Percentiles rank a stretch among this genome's conserved stretches.
Conservation (phyloP, 2,113 vertebrate species). For the Erpornis zantholeuca region DNA sequence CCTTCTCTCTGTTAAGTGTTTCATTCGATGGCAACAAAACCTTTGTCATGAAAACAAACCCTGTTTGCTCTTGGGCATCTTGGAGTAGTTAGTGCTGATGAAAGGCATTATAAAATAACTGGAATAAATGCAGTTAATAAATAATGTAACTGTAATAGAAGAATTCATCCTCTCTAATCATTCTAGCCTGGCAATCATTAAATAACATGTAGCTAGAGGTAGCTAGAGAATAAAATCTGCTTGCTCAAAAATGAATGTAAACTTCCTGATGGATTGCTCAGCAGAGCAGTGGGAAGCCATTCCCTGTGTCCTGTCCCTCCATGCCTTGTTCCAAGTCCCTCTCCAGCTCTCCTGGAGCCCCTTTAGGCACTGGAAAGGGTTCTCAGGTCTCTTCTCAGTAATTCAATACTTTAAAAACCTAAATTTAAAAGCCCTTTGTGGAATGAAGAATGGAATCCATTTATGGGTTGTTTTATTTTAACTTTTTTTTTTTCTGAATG, state of each 20-base stretch:
- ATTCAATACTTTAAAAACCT: neutral
- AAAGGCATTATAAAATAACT: neutral
- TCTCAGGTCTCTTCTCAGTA: neutral
- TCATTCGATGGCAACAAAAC: neutral
- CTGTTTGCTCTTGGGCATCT: neutral
- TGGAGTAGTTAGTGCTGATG: neutral
- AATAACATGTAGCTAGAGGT: neutral
- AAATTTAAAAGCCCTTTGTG: neutral
- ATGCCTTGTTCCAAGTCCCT: neutral
- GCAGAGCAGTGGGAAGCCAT: neutral
- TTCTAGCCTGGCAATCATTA: neutral
- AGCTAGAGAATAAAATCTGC: neutral
- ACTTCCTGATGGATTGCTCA: neutral
- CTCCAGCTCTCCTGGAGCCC: neutral
- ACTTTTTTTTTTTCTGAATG: neutral
- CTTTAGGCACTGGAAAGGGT: neutral
- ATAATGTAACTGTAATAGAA: neutral
- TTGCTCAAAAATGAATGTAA: neutral
- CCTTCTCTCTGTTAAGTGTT: constrained; percentile 19
- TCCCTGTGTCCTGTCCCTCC: neutral
- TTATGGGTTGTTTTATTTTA: neutral
- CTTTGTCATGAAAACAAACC: neutral
- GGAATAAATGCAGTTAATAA: neutral
- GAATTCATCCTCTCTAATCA: neutral
- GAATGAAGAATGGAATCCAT: neutral